Percentiles rank a stretch among this genome's conserved stretches.
These are phyloP conservation scores for Archips crataeganus DNA, from an alignment of 2,888 invertebrate species.

Conservation along the genomic window DNA sequence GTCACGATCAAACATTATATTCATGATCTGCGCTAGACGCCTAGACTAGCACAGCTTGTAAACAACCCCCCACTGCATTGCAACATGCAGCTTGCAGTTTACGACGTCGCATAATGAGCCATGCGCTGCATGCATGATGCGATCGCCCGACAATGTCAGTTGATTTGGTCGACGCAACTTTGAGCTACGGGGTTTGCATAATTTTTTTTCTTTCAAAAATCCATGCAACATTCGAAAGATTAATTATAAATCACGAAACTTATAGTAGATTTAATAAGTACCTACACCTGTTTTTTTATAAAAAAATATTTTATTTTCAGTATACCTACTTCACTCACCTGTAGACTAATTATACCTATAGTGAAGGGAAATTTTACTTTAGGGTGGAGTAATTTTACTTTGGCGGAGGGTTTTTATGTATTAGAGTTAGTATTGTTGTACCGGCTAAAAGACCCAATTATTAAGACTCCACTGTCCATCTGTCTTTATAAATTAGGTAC, in stretches of 20 bases:
- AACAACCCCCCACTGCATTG: neutral
- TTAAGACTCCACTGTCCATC: no score
- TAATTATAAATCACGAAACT: neutral
- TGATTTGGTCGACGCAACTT: conserved; percentile 3
- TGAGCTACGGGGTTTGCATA: neutral
- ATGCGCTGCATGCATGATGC: conserved; percentile 11
- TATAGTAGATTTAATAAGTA: no score
- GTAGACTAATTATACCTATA: no score
- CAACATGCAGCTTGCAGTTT: conserved; percentile 14
- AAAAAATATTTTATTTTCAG: no score
- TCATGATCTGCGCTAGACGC: neutral
- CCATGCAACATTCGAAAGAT: neutral
- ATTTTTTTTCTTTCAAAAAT: neutral
- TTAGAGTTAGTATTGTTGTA: no score
- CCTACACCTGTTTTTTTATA: no score
- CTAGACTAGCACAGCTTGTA: conserved; percentile 1
- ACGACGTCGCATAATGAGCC: conserved; percentile 2
- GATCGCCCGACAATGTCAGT: conserved; percentile 1
- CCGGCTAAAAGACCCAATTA: no score
- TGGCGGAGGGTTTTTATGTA: no score
- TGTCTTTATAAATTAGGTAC: no score
- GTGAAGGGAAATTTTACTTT: no score
- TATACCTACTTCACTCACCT: no score
- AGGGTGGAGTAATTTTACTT: no score
- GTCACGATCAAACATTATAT: neutral